Base-by-base conservation (phyloP, 1,140 invertebrate genomes). In the Medauroidea extradentata region DNA sequence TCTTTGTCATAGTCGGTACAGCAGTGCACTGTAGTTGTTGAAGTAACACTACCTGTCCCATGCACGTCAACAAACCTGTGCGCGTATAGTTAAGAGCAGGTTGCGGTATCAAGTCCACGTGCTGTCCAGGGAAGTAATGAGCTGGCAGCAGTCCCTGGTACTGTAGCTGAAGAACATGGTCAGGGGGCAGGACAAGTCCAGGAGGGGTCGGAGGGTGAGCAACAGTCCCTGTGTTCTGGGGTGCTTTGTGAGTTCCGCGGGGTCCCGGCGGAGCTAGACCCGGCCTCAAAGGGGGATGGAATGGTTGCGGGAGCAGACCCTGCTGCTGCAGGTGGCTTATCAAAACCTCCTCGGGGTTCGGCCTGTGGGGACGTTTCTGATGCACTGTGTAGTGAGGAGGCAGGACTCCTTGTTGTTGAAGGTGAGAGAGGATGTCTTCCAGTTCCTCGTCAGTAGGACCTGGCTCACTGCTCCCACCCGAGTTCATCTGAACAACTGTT, bases 101-200 rank as follows among this genome's bases (percentile, higher is more conserved):
- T 11, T 34, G 29, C 29, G 29, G 29, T 34, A 34, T 4, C 29
- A 34, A 34, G 29, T 34, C 29, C 29, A 34, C 29, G 29, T 34
- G 29, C 29, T 34, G 29, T 34, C 29, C 29, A 11, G 29, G 29
- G 29, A 27, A 29, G 21, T 51, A 51, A n/a, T 51, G 49, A 19
- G 24, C 16, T 13, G 53, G 39, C 38, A 55, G 19, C 38, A 55
- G 53, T 18, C 53, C 53, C 21, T 55, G 55, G 14, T 49, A 38
- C 43, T 49, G 55, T 49, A 50, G 21, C 23, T 57, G 53, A 13
- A 18, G 27, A 18, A 53, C 39, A 11, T 23, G 52, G 13, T 34
- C 52, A 7, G n/a, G 13, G 1, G 27, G 18, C 1, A 27, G 18
- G 16, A 5, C n/a, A 5, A 21, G 5, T 2, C 3, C 27, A 51